Base-by-base conservation (phyloP, 1,140 invertebrate species). In the Eumeta japonica region DNA sequence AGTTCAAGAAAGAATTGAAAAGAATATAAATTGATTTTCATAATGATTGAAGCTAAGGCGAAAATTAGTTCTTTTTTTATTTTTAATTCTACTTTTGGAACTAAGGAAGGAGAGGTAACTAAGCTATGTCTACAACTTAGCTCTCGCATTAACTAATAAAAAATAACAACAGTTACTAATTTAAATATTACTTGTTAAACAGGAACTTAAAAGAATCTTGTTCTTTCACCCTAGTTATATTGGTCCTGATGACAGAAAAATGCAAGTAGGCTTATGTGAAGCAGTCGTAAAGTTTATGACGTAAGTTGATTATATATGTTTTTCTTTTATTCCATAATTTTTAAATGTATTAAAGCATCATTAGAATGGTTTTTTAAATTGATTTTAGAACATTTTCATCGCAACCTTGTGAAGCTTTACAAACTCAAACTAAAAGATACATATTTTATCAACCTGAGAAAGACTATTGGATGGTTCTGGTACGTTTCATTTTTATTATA, bases 401-500 rank as follows among this genome's bases (percentile, higher is more conserved):
- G 34, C 83, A 85, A 44, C 80, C 86, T 53, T 91, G 92, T 71
- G 85, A 92, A 73, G 85, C 86, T 39, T 68, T 95, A 34, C 90
- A 94, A 58, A 96, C 92, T 11, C 86, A 91, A 55, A 94, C 94
- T 66, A 88, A 87, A 32, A 81, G 89, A 44, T 90, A 94, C 58
- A 77, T 94, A 16, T 94, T 91, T 65, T 86, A 84, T 60, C 82
- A 94, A 75, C 85, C 92, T 3, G 93, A 96, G 68, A 79, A 81
- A 52, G 79, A 87, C 52, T 94, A 86, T 62, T 96, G 92, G 91
- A 86, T 96, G 76, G 84, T 94, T 35, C 82, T 97, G 88, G 92
- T 94, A 82, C 78, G 56, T 59, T 19, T 10, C 24, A 24, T 24
- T 24, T 24, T 7, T 24, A 7, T 7, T 24, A n/a, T 41, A 33